Conservation (phyloP, 2,113 vertebrate genomes). For the Lamprotornis superbus region DNA sequence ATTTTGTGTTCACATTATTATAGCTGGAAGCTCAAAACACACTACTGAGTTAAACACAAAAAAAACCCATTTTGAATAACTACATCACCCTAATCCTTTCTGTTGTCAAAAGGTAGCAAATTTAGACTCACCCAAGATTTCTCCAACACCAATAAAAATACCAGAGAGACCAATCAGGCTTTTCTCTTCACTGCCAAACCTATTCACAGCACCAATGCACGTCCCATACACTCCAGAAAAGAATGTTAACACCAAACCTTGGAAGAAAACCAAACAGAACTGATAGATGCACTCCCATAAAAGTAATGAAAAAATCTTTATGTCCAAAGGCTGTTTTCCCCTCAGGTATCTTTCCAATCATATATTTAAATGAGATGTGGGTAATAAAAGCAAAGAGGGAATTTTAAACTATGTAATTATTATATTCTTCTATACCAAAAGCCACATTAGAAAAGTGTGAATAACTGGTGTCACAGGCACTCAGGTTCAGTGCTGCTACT, state of each 20-base stretch:
- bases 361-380: not conserved
- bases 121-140: slow-evolving; percentile 87
- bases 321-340: not conserved
- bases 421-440: not conserved
- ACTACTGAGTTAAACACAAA: not conserved
- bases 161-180: slow-evolving; percentile 94
- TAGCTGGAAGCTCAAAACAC: not conserved
- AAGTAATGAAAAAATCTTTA: not conserved
- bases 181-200: slow-evolving; percentile 88
- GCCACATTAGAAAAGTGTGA: not conserved
- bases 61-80: not conserved
- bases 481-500: not conserved
- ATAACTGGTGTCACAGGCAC: not conserved
- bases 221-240: slow-evolving; percentile 97
- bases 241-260: slow-evolving; percentile 94
- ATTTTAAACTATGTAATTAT: not conserved
- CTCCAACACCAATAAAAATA: slow-evolving; percentile 93
- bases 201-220: slow-evolving; percentile 89
- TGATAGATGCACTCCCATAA: not conserved
- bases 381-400: not conserved
- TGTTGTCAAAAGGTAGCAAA: not conserved
- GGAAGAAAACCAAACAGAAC: not conserved
- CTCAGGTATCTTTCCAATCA: not conserved
- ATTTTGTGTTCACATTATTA: not conserved
- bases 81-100: not conserved